Conservation (phyloP, 2,888 invertebrate genomes). For the Ferrisia virgata region DNA sequence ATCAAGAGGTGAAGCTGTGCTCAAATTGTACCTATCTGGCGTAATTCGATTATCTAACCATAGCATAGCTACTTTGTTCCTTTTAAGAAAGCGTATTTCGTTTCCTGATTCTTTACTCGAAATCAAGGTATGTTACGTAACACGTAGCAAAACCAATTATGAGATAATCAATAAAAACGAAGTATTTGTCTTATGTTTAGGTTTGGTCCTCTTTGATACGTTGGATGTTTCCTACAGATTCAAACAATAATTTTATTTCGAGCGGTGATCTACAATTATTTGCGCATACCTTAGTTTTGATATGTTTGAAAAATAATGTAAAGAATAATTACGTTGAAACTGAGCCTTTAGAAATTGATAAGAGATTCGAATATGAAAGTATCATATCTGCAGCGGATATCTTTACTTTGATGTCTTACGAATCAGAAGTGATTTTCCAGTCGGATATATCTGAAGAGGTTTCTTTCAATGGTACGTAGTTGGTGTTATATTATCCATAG, state of each 20-base stretch:
- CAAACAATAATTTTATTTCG: not conserved
- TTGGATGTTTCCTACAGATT: slow-evolving; percentile 9
- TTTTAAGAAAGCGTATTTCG: not conserved
- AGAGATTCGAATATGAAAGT: too few relatives aligned
- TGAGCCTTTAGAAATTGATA: not conserved
- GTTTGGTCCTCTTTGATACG: not conserved
- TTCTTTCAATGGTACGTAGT: not conserved
- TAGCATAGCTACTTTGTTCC: slow-evolving; percentile 12
- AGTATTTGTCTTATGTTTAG: slow-evolving; percentile 2
- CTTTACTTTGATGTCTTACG: not conserved
- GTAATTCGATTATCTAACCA: slow-evolving; percentile 21
- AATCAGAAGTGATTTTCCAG: not conserved
- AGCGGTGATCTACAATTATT: not conserved
- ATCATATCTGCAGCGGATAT: not conserved
- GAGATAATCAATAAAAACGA: not conserved
- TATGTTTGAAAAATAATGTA: slow-evolving; percentile 36
- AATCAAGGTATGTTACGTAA: not conserved
- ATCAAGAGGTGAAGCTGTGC: not conserved
- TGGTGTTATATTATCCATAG: not conserved
- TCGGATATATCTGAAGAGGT: not conserved
- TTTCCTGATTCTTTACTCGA: slow-evolving; percentile 9
- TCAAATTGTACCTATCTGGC: slow-evolving; percentile 20
- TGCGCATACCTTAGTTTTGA: not conserved
- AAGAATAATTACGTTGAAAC: not conserved
- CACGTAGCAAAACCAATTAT: not conserved